Percentiles rank a stretch among this genome's conserved stretches.
Conservation (phyloP, 2,888 invertebrate genomes). For the Clivina fossor region DNA sequence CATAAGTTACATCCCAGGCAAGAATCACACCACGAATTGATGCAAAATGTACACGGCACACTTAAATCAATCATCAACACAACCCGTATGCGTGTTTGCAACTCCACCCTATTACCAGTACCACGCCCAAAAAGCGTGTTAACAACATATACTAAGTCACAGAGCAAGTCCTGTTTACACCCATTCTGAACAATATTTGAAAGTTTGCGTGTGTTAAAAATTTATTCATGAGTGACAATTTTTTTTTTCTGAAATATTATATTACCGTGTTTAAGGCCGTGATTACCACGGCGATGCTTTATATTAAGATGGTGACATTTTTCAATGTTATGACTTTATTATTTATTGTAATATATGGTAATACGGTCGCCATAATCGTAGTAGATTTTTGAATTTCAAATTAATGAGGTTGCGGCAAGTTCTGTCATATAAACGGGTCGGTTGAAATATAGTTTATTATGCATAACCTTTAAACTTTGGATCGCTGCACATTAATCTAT, state of each 20-base stretch:
- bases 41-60: too few relatives aligned
- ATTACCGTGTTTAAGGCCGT: slow-evolving; percentile 32
- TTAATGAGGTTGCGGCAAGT: slow-evolving; percentile 18
- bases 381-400: slow-evolving; percentile 27
- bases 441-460: too few relatives aligned
- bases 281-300: too few relatives aligned
- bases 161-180: slow-evolving; percentile 7
- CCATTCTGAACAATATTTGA: slow-evolving; percentile 13
- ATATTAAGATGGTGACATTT: too few relatives aligned
- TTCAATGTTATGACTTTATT: slow-evolving; percentile 32
- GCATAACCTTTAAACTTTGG: too few relatives aligned
- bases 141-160: slow-evolving; percentile 20
- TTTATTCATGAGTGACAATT: slow-evolving; percentile 34
- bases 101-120: slow-evolving; percentile 29
- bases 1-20: slow-evolving; percentile 15
- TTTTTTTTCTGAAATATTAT: slow-evolving; percentile 31
- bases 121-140: slow-evolving; percentile 35
- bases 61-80: slow-evolving; percentile 15
- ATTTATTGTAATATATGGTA: slow-evolving; percentile 29
- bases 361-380: slow-evolving; percentile 19
- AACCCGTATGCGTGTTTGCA: slow-evolving; percentile 35
- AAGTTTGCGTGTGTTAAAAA: too few relatives aligned
- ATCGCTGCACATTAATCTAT: too few relatives aligned
- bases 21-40: too few relatives aligned
- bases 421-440: too few relatives aligned